Base-by-base conservation (phyloP, 2,113 vertebrate species). In the Hiodon tergisus region DNA sequence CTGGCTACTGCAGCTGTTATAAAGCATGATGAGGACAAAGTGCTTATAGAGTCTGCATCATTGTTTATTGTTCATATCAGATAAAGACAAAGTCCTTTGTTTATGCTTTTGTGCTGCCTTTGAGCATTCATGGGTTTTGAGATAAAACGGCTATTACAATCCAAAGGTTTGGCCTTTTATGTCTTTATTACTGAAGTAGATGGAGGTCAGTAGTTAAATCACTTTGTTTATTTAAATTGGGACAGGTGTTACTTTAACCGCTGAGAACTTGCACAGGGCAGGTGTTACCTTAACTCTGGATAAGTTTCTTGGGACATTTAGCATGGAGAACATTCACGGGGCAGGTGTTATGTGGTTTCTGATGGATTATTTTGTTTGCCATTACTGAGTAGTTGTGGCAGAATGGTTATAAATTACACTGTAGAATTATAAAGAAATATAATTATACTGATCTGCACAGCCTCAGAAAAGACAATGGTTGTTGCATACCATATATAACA, bases 371-470 rank as follows among this genome's bases (percentile, higher is more conserved):
- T 66, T 10, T 66, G 46, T 66, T 46, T 62, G 17, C 63, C 16
- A 46, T 17, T 17, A 47, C 63, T 11, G 46, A 48, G 9, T 66
- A 8, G 3, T 48, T 48, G 7, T 17, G 17, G 5, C 16, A 48
- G 46, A 66, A 66, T 66, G 63, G 31, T 47, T 8, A 46, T 66
- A 4, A 66, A 47, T 46, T 9, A 47, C 4, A 66, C 46, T 1
- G 16, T 48, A 4, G 9, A 48, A 66, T 66, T 48, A 66, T 3
- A 11, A 47, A 31, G 31, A 31, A 47, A 47, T 66, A 66, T 47
- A 13, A 11, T 66, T 47, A 66, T 47, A 66, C 63, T 47, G 63
- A 65, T 65, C 62, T 65, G 62, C 8, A 66, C 63, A 4, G 63
- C 63, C 46, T 66, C 63, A 48, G 63, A 31, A 31, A 31, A 31